A percentile compares a stretch with the other conserved stretches of the same genome.
phyloP scores from a whole-genome alignment of 2,888 invertebrate genomes.

The Coelogynopora nodosa region DNA sequence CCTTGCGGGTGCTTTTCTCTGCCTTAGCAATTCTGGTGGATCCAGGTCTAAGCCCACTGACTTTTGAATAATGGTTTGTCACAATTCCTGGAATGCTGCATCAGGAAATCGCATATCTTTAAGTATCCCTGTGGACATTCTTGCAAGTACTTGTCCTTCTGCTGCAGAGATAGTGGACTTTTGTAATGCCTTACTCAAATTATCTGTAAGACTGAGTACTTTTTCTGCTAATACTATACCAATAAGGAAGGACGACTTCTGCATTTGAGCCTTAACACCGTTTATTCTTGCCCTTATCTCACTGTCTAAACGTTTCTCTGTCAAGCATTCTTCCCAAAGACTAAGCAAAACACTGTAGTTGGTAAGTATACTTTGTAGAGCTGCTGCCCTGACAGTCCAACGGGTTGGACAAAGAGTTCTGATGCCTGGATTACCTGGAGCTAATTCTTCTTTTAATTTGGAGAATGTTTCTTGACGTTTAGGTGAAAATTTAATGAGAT shows the following conservation, averaged over 20 bases:
- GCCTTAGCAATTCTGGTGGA: background rate
- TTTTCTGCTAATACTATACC: background rate
- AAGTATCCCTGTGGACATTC: background rate
- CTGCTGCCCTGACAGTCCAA: background rate
- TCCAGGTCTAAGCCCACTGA: background rate
- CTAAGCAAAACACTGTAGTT: conserved; percentile 6
- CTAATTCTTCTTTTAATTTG: background rate
- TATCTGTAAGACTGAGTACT: background rate
- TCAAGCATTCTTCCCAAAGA: conserved; percentile 12
- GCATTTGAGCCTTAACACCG: background rate
- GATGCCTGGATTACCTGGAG: background rate
- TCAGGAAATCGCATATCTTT: background rate
- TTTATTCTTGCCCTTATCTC: conserved; percentile 25
- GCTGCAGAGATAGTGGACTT: background rate
- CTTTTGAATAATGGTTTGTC: background rate
- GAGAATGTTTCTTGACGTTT: background rate
- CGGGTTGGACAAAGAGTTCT: background rate
- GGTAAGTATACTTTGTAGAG: background rate
- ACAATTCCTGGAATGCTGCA: conserved; percentile 14
- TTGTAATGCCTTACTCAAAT: no score
- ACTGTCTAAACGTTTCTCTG: conserved; percentile 18
- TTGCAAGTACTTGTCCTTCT: background rate
- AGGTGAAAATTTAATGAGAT: background rate
- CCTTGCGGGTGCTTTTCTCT: conserved; percentile 18
- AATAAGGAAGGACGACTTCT: background rate